Evolutionary conservation across 2,888 invertebrate species (phyloP), one percentile per base, ranked within the genome.

Genomic region (Lepetodrilus schrolli): DNA sequence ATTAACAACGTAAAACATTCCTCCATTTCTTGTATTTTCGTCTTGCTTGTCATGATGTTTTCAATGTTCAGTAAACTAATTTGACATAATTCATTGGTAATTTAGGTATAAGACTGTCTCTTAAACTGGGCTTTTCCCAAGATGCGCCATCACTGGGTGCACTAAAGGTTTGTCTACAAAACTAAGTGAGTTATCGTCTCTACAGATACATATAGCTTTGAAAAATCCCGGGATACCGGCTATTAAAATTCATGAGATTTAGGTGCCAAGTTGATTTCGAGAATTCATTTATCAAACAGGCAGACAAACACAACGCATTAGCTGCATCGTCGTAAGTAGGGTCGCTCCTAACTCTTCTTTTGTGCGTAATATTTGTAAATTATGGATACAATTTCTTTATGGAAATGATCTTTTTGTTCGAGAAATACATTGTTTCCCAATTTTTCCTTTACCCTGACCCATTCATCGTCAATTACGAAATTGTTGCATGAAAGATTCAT

Each of bases 211-310:
- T n/a, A 30, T 13, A 58, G 17, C 58, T 58, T 4, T 26, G 58
- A 17, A 3, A 7, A 30, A 30, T 58, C 58, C 58, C 58, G 7
- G 4, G 58, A 34, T 21, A n/a, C 13, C 30, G 4, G 26, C 17
- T 34, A 58, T 58, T 58, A 58, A 58, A 34, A 58, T 58, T 58
- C 34, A 58, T 58, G 58, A 58, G 58, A 58, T 58, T 58, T 58
- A 23, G 34, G 58, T 58, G 58, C 34, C 58, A 58, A 30, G 26
- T 30, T 58, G 10, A 34, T 26, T 58, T 58, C 17, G 5, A 13
- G 30, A 17, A 58, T 26, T 58, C 58, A 58, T 58, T 34, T 58
- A 58, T 58, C 58, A 58, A 58, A 58, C 26, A 10, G 26, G 7
- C 58, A 17, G 30, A 30, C 58, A 30, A 58, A 58, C 58, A 13